Evolutionary conservation across 2,113 vertebrate genomes (phyloP), one percentile per base, ranked within the genome.

Genomic region (Pseudolaguvia tuberculata): DNA sequence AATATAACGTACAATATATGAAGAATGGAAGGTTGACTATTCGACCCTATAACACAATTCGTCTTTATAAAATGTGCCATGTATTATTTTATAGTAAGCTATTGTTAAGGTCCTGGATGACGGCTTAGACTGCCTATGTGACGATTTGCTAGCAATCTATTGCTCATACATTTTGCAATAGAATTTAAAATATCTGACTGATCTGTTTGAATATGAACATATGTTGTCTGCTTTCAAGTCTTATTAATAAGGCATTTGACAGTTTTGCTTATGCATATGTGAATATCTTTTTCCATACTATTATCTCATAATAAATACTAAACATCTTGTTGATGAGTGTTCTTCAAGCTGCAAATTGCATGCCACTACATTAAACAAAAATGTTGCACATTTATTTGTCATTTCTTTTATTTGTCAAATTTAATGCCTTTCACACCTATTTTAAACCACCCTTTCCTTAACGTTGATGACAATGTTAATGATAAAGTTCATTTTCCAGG

Each of bases 341-440:
- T 53, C 31, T 51, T 63, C 48, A 58, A 48, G 25, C n/a, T 72
- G 13, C n/a, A 3, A 66, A 57, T 72, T 35, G 7, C 39, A 50
- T 12, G 20, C 20, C 66, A 39, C 67, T 48, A 35, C 39, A 42
- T 48, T 69, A 77, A 72, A 80, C 63, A 61, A n/a, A 68, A 48
- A 20, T 61, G 14, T 39, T 57, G 21, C 67, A 76, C n/a, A 12
- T 5, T 5, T 1, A 29, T 27, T 50, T 67, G 45, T 7, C 23
- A 67, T 67, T 67, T 67, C 15, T 7, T 13, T 27, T 67, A 21
- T 20, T 67, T 67, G 45, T 9, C 14, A 18, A 12, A 27, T 56
- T 48, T n/a, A 8, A 25, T 20, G 27, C 3, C 50, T 55, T 55
- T 70, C 13, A 56, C 14, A 23, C 35, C 23, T 57, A 31, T 47